Conservation (phyloP, 2,113 vertebrate species). For the Ascaphus truei region DNA sequence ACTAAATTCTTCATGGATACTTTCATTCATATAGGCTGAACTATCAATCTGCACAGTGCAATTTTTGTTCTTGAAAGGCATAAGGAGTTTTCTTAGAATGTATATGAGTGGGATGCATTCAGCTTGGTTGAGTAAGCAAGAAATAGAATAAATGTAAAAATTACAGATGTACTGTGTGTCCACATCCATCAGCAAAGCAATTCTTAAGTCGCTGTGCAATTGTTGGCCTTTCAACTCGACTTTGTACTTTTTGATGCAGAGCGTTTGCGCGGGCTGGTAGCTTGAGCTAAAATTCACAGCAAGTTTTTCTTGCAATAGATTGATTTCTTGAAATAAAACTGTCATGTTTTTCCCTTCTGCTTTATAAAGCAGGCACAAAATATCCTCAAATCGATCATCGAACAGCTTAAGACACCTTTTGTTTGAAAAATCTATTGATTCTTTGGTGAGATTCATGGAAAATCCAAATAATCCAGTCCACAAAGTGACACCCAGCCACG, state of each 20-base stretch:
- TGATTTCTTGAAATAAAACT: conserved; percentile 48
- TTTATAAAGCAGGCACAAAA: conserved; percentile 41
- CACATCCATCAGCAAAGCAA: conserved; percentile 51
- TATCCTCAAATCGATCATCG: conserved; percentile 50
- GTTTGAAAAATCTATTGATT: conserved; percentile 33
- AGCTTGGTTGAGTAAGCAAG: conserved; percentile 42
- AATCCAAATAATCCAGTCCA: conserved; percentile 45
- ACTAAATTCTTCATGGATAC: conserved; percentile 38
- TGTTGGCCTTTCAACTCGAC: conserved; percentile 37
- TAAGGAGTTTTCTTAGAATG: conserved; percentile 49
- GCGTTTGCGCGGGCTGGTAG: conserved; percentile 36
- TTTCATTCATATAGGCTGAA: conserved; percentile 41
- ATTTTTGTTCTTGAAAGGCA: conserved; percentile 43
- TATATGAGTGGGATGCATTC: conserved; percentile 46
- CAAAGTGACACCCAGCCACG: conserved; percentile 50
- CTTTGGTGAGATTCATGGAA: conserved; percentile 13
- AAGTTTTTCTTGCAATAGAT: conserved; percentile 44
- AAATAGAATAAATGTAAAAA: conserved; percentile 50
- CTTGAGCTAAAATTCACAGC: conserved; percentile 39
- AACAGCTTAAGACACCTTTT: conserved; percentile 44
- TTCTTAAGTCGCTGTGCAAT: conserved; percentile 37
- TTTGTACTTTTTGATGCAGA: conserved; percentile 56
- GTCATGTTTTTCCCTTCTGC: conserved; percentile 31
- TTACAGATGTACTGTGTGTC: conserved; percentile 56
- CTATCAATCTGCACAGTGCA: conserved; percentile 46